These are phyloP conservation scores for Aurelia sp. DNA, from an alignment of 30 jellyfish, hydroid and myxozoan species.

Conservation along the genomic window DNA sequence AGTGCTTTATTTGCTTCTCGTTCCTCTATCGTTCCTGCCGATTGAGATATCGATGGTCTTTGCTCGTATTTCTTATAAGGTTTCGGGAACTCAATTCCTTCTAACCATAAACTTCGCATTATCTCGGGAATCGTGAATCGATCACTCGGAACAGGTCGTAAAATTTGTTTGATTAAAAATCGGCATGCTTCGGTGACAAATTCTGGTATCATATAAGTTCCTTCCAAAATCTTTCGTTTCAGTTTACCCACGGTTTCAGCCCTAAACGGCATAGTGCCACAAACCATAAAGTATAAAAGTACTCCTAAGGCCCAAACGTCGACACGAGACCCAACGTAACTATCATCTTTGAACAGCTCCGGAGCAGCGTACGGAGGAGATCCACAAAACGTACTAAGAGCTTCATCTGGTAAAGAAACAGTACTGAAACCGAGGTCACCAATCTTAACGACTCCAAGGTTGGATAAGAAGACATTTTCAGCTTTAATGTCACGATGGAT, in stretches of 20 bases:
- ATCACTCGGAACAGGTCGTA: constrained; percentile 88
- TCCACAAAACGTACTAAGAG: constrained; percentile 94
- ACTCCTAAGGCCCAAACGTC: constrained; percentile 98
- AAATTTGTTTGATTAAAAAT: constrained; percentile 73
- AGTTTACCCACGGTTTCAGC: constrained; percentile 98
- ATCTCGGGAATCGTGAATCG: constrained; percentile 83
- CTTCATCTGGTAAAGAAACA: constrained; percentile 76
- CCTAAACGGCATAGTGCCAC: constrained; percentile 96
- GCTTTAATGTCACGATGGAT: constrained; percentile 98
- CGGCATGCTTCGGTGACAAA: constrained; percentile 84
- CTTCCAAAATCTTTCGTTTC: constrained; percentile 85
- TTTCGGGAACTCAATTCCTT: constrained; percentile 82
- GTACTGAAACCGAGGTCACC: constrained; percentile 99
- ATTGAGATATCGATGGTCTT: constrained; percentile 54
- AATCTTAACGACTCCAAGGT: constrained; percentile 79
- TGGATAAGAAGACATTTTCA: constrained; percentile 87
- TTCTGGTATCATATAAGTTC: constrained; percentile 82
- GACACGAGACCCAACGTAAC: constrained; percentile 86
- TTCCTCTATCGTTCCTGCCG: constrained; percentile 74
- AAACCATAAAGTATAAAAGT: constrained; percentile 88
- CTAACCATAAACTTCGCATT: constrained; percentile 91
- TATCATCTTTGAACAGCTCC: constrained; percentile 93
- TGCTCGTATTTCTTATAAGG: constrained; percentile 60
- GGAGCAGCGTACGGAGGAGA: constrained; percentile 99
- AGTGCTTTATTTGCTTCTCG: constrained; percentile 71